A percentile compares a stretch with the other conserved stretches of the same genome.
Conservation (phyloP, 2,797 vertebrate species). For the Philypnodon macrostomus region DNA sequence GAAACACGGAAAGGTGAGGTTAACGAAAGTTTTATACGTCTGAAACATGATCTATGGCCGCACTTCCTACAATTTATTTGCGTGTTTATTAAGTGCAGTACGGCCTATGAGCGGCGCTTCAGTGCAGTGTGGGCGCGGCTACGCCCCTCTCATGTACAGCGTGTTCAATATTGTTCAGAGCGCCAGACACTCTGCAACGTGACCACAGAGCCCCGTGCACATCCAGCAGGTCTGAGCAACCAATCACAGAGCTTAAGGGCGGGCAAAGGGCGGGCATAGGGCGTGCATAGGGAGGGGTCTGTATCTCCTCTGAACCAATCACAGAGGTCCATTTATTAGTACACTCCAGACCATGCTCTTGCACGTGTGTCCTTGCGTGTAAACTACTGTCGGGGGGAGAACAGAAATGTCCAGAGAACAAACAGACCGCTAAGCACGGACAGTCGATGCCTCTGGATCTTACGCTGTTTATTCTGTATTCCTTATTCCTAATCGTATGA, state of each 20-base stretch:
- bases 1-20: too few species aligned
- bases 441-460: neutral
- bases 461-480: neutral
- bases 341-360: conserved; percentile 14
- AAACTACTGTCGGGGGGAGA: conserved; percentile 27
- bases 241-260: conserved; percentile 40
- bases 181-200: conserved; percentile 70
- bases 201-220: conserved; percentile 67
- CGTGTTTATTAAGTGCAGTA: neutral
- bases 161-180: conserved; percentile 34
- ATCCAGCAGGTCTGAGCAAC: conserved; percentile 26
- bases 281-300: conserved; percentile 25
- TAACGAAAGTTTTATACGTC: neutral
- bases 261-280: too few species aligned
- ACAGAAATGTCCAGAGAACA: conserved; percentile 17
- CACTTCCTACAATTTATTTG: neutral
- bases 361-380: conserved; percentile 77
- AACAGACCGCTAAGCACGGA: neutral
- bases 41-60: neutral
- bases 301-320: conserved; percentile 38
- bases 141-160: conserved; percentile 41
- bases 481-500: neutral
- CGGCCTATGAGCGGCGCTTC: neutral
- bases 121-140: neutral
- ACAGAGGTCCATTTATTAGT: neutral